Conservation (phyloP, 2,888 invertebrate species). For the Tridacna crocea region DNA sequence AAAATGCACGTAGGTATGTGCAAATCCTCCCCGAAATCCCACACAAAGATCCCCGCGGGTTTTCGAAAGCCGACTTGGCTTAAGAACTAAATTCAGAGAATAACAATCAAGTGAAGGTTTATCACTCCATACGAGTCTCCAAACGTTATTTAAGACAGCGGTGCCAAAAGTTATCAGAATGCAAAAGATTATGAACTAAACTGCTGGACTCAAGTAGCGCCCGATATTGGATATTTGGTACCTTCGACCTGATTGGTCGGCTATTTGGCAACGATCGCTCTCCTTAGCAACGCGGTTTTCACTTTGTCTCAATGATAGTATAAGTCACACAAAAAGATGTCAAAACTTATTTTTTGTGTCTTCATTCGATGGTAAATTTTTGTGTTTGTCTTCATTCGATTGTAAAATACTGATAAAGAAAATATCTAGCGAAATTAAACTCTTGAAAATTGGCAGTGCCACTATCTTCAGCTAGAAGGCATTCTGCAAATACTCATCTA, state of each 20-base stretch:
- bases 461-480: too few relatives aligned
- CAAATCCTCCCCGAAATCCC: neutral
- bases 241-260: slow-evolving; percentile 8
- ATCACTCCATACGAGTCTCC: slow-evolving; percentile 16
- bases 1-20: too few relatives aligned
- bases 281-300: neutral
- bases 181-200: slow-evolving; percentile 13
- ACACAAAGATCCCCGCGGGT: neutral
- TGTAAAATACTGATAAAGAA: too few relatives aligned
- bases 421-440: too few relatives aligned
- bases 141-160: slow-evolving; percentile 16
- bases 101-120: slow-evolving; percentile 11
- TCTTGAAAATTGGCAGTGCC: too few relatives aligned
- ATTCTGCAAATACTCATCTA: too few relatives aligned
- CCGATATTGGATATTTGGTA: slow-evolving; percentile 14
- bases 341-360: too few relatives aligned
- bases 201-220: neutral
- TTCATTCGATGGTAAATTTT: too few relatives aligned
- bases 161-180: slow-evolving; percentile 17
- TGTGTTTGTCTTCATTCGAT: too few relatives aligned
- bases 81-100: neutral
- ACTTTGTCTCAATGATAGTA: too few relatives aligned
- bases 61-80: neutral
- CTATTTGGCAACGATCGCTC: neutral
- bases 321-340: too few relatives aligned